These are phyloP conservation scores for Cephalopachus bancanus DNA, from an alignment of 2,797 vertebrate species.

Conservation along the genomic window DNA sequence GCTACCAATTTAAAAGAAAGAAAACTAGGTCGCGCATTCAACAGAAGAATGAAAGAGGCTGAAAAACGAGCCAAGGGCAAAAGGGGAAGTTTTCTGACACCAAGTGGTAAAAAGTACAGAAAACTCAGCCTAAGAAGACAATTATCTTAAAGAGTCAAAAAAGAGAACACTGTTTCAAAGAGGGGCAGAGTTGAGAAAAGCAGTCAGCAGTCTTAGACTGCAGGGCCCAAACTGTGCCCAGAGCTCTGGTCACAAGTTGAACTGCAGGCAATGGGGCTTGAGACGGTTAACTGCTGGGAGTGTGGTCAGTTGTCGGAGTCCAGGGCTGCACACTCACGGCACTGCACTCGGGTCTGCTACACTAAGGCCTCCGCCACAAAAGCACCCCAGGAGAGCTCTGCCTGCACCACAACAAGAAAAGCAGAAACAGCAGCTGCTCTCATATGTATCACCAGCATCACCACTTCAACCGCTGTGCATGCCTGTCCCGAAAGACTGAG, in stretches of 20 bases:
- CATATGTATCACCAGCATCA: constrained; percentile 8
- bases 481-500: not conserved
- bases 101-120: not conserved
- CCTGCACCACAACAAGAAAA: not conserved
- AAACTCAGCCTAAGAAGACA: fast-evolving
- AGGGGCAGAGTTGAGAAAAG: not conserved
- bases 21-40: constrained; percentile 21
- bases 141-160: not conserved
- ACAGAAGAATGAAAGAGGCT: not conserved
- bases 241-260: fast-evolving
- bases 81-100: not conserved
- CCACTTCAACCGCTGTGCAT: not conserved
- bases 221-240: constrained; percentile 53
- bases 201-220: not conserved
- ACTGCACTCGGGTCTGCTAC: fast-evolving
- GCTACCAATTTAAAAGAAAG: constrained; percentile 20
- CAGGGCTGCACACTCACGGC: not conserved
- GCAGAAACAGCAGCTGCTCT: not conserved
- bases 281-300: constrained; percentile 81
- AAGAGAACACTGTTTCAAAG: not conserved
- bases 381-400: constrained; percentile 72
- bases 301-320: constrained; percentile 81
- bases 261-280: fast-evolving
- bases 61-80: not conserved
- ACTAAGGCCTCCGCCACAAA: constrained; percentile 58